Conservation (phyloP, 2,113 vertebrate species). For the Prochilodus magdalenae region DNA sequence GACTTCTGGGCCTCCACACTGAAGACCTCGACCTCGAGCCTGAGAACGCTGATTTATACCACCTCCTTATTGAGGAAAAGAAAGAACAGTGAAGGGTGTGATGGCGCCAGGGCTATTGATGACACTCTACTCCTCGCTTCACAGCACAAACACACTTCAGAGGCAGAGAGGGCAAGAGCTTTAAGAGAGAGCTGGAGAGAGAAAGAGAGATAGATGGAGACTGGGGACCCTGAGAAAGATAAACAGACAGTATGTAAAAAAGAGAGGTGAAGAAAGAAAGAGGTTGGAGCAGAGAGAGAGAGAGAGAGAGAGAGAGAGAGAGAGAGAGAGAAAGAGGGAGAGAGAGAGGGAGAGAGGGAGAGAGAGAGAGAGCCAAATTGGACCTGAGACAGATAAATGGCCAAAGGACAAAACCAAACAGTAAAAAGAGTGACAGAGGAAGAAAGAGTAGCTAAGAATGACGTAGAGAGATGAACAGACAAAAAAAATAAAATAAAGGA, state of each 20-base stretch:
- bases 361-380: no score
- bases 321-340: background rate
- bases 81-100: background rate
- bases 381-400: background rate
- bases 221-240: background rate
- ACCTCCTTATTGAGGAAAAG: slow-evolving; percentile 26
- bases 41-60: slow-evolving; percentile 53
- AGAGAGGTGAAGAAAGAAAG: no score
- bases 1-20: background rate
- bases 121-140: background rate
- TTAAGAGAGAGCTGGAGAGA: background rate
- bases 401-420: background rate
- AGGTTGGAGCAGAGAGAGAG: background rate
- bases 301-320: background rate
- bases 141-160: slow-evolving; percentile 34
- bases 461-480: background rate
- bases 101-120: slow-evolving; percentile 33
- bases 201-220: no score
- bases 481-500: background rate
- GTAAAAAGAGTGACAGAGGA: background rate
- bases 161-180: background rate
- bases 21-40: background rate
- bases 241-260: background rate
- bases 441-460: background rate
- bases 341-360: background rate